These are phyloP conservation scores for Chaetodon trifasciatus DNA, from an alignment of 2,797 vertebrate genomes.

Conservation along the genomic window DNA sequence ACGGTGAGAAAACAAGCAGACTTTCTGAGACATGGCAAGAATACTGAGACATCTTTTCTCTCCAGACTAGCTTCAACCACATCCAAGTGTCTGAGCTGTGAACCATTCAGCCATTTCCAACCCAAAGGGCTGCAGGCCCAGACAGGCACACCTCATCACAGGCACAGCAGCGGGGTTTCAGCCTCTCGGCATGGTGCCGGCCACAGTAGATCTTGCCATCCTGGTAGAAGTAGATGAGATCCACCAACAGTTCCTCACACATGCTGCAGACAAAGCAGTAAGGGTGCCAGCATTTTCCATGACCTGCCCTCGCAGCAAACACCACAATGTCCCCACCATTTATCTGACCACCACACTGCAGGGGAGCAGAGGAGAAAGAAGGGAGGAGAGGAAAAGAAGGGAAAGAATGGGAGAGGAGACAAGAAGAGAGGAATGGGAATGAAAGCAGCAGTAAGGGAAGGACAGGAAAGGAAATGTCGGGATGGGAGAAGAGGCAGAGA, in stretches of 20 bases:
- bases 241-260: conserved; percentile 95
- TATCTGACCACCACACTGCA: conserved; percentile 94
- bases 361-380: conserved; percentile 19
- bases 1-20: conserved; percentile 52
- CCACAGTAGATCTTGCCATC: conserved; percentile 98
- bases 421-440: conserved; percentile 1
- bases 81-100: conserved; percentile 60
- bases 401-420: not conserved
- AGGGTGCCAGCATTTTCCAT: conserved; percentile 97
- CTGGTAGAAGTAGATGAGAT: conserved; percentile 98
- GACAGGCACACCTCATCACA: conserved; percentile 93
- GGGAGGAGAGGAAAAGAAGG: too few relatives aligned
- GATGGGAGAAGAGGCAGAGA: not conserved
- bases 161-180: conserved; percentile 96
- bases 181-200: conserved; percentile 95
- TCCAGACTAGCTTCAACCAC: conserved; percentile 48
- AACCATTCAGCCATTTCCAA: conserved; percentile 63
- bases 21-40: conserved; percentile 54
- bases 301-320: conserved; percentile 93
- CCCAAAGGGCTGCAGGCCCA: conserved; percentile 52
- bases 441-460: not conserved
- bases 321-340: conserved; percentile 96
- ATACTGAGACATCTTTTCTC: conserved; percentile 60
- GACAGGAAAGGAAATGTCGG: not conserved
- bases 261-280: conserved; percentile 96